phyloP scores from a whole-genome alignment of 2,888 invertebrate species.

The Ptychoptera contaminata region DNA sequence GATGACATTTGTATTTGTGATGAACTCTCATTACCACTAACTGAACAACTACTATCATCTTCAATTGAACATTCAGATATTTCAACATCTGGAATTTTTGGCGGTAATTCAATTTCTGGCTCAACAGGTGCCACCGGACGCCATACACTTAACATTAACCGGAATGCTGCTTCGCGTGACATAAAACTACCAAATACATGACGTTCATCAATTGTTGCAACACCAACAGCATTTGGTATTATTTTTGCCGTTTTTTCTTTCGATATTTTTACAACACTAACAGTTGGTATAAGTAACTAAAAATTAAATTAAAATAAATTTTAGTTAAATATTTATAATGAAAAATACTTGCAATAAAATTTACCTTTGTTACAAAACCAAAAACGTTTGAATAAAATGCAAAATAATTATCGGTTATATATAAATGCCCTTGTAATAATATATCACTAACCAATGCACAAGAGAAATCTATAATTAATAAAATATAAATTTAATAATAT shows the following conservation, averaged over 20 bases:
- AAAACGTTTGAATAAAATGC: conserved; percentile 94
- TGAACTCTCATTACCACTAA: conserved; percentile 36
- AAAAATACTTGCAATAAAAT: background rate
- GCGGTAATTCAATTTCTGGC: conserved; percentile 22
- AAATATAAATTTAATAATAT: conserved; percentile 6
- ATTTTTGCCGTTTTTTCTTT: conserved; percentile 89
- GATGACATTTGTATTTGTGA: conserved; percentile 15
- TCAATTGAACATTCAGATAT: conserved; percentile 30
- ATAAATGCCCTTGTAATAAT: conserved; percentile 81
- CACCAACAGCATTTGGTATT: conserved; percentile 87
- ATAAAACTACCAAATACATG: conserved; percentile 83
- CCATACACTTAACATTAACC: conserved; percentile 77
- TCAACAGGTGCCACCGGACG: conserved; percentile 33
- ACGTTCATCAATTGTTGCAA: conserved; percentile 59
- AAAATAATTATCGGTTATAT: conserved; percentile 88
- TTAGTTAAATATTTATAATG: background rate
- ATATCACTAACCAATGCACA: conserved; percentile 88
- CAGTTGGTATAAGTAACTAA: conserved; percentile 75
- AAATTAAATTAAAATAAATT: background rate
- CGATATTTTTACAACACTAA: conserved; percentile 70
- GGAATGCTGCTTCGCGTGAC: conserved; percentile 75
- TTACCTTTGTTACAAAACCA: conserved; percentile 82
- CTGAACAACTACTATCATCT: conserved; percentile 37
- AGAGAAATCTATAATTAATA: conserved; percentile 58
- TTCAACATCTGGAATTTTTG: conserved; percentile 24